These are phyloP conservation scores for Craseonycteris thonglongyai DNA, from an alignment of 2,113 vertebrate genomes.

Conservation along the genomic window DNA sequence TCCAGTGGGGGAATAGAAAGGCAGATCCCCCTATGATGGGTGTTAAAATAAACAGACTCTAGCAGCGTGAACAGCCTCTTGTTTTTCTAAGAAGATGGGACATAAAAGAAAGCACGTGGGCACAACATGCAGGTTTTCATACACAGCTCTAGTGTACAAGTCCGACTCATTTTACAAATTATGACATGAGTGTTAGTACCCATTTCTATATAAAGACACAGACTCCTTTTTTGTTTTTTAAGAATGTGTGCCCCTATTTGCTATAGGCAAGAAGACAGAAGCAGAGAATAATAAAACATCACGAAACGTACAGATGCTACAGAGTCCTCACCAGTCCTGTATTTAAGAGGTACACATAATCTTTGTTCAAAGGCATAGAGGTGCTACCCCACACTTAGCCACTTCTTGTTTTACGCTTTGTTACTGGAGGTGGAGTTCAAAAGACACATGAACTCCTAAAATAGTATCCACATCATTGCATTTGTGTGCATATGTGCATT, in stretches of 20 bases:
- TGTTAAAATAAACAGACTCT: conserved; percentile 40
- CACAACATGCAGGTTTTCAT: neutral
- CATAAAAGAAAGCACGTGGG: neutral
- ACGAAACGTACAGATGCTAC: neutral
- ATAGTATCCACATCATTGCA: neutral
- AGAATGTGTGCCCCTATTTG: neutral
- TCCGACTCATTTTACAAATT: conserved; percentile 11
- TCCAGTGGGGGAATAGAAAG: conserved; percentile 1
- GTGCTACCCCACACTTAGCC: neutral
- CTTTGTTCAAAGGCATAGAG: neutral
- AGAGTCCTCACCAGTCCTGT: neutral
- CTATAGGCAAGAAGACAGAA: neutral
- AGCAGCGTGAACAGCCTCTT: neutral
- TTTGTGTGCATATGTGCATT: neutral
- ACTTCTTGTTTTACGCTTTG: neutral
- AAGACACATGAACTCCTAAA: neutral
- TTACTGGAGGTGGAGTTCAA: neutral
- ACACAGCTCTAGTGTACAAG: neutral
- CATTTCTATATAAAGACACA: neutral
- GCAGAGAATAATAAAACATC: neutral
- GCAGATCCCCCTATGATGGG: neutral
- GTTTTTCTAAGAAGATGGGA: neutral
- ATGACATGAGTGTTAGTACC: neutral
- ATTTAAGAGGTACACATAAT: neutral
- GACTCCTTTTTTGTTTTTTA: neutral